Conservation (phyloP, 2,888 invertebrate species). For the Drosophila acutilabella region DNA sequence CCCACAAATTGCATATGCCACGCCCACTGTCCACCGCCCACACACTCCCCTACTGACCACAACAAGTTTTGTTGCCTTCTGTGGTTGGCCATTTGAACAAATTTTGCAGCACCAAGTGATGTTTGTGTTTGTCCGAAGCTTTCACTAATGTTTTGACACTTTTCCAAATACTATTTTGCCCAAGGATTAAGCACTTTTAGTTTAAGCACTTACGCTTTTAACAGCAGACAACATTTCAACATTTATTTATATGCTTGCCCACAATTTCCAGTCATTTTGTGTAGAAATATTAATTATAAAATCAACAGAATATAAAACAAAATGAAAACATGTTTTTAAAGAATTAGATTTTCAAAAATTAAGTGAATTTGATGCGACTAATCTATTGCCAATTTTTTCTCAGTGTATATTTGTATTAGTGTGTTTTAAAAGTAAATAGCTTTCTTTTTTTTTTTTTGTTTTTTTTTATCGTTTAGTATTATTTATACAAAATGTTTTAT, state of each 20-base stretch:
- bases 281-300: background rate
- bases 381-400: constrained; percentile 84
- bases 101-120: constrained; percentile 18
- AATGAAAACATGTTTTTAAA: constrained; percentile 26
- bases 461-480: constrained; percentile 55
- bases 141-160: constrained; percentile 31
- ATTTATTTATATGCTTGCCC: too few relatives aligned
- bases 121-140: constrained; percentile 14
- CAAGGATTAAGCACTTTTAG: constrained; percentile 6
- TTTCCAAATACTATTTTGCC: constrained; percentile 19
- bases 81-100: constrained; percentile 37
- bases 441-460: constrained; percentile 9
- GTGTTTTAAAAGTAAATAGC: constrained; percentile 58
- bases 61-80: constrained; percentile 36
- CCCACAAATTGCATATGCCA: background rate
- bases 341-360: constrained; percentile 23
- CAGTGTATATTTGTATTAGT: constrained; percentile 80
- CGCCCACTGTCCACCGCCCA: background rate
- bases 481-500: constrained; percentile 63
- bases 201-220: background rate
- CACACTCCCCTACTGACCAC: constrained; percentile 22
- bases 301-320: constrained; percentile 21
- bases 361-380: constrained; percentile 69
- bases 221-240: background rate
- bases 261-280: too few relatives aligned